Evolutionary conservation across 2,888 invertebrate species (phyloP).

Genomic region (Ormyrus nitidulus): DNA sequence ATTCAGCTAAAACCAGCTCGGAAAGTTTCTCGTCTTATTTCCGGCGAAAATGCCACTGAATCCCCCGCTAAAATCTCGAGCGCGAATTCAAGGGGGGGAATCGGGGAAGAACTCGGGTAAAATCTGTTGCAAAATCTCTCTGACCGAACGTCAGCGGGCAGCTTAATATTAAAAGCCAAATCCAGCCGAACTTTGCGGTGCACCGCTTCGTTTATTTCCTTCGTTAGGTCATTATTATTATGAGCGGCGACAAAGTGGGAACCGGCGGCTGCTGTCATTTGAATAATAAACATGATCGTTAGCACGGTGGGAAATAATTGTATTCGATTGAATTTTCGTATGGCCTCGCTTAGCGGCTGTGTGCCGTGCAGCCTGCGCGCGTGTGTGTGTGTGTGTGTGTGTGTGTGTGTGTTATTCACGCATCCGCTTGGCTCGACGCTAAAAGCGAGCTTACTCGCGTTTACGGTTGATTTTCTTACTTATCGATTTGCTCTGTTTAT

Average conservation of each 20-base stretch:
- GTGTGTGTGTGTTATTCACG: background rate
- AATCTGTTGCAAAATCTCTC: background rate
- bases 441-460: background rate
- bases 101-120: too few species aligned
- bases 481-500: conserved; percentile 49
- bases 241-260: background rate
- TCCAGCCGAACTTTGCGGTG: background rate
- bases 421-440: background rate
- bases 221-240: conserved; percentile 32
- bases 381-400: too few species aligned
- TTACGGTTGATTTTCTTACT: conserved; percentile 48
- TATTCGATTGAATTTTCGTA: conserved; percentile 37
- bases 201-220: conserved; percentile 2
- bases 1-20: too few species aligned
- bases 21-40: too few species aligned
- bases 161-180: too few species aligned
- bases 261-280: background rate
- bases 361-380: too few species aligned
- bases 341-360: background rate
- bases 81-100: too few species aligned
- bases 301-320: conserved; percentile 32
- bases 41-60: too few species aligned
- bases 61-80: too few species aligned
- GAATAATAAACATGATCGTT: conserved; percentile 40
- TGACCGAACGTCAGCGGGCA: background rate